Percentiles rank a stretch among this genome's conserved stretches.
These are phyloP conservation scores for Nephrocerus scutellatus DNA, from an alignment of 2,888 invertebrate species.

Conservation along the genomic window DNA sequence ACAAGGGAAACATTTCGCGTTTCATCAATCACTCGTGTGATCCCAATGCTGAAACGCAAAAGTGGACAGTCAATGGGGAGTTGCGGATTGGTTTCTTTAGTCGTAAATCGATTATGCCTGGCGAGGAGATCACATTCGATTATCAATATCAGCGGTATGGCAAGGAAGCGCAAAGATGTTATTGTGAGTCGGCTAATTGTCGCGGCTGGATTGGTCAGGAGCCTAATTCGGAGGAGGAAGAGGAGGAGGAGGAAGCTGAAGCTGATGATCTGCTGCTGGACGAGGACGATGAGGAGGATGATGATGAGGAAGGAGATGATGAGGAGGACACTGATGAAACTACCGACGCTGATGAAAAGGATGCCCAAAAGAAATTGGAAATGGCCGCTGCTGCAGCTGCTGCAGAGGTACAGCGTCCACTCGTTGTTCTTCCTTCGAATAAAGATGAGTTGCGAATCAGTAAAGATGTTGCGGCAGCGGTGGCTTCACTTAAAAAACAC, in stretches of 20 bases:
- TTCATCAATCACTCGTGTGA: constrained; percentile 99
- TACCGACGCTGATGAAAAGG: constrained; percentile 18
- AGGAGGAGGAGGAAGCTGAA: constrained; percentile 49
- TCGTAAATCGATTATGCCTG: constrained; percentile 68
- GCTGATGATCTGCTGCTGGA: constrained; percentile 27
- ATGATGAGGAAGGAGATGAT: constrained; percentile 39
- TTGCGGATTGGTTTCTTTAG: constrained; percentile 96
- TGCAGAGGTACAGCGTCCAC: too few species aligned
- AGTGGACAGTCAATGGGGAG: constrained; percentile 92
- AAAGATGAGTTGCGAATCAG: too few species aligned
- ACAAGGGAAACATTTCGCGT: constrained; percentile 90
- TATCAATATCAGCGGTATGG: constrained; percentile 97
- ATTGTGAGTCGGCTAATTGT: constrained; percentile 81
- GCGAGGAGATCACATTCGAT: constrained; percentile 97
- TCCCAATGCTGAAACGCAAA: constrained; percentile 97
- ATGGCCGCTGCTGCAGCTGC: constrained; percentile 20
- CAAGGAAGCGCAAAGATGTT: constrained; percentile 93
- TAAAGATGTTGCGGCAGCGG: too few species aligned
- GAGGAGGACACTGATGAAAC: constrained; percentile 45
- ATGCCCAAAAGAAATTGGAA: constrained; percentile 24
- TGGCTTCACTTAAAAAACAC: too few species aligned
- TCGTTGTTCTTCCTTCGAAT: too few species aligned
- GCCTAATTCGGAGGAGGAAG: constrained; percentile 64
- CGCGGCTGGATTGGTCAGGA: constrained; percentile 94
- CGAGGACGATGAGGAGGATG: constrained; percentile 33